Evolutionary conservation across 35 echinoderm and acorn worm species (phyloP).

Genomic region (Ophiothrix spiculata): DNA sequence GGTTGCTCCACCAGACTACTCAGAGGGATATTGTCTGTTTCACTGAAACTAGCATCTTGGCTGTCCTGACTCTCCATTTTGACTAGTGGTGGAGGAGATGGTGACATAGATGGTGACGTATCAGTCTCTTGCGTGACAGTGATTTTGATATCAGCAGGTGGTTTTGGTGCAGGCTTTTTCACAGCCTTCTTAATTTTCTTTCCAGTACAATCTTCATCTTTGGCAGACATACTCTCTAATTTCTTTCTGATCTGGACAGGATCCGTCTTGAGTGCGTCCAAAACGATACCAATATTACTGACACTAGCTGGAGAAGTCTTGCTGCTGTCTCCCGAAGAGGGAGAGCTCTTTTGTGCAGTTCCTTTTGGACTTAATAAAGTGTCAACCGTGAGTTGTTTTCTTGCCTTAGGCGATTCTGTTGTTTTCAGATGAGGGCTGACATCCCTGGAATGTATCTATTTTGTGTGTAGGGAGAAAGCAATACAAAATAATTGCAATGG

Average conservation of each 20-base stretch:
- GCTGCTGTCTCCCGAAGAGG: background rate
- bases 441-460: constrained; percentile 63
- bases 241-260: constrained; percentile 86
- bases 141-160: constrained; percentile 21
- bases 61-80: constrained; percentile 10
- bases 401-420: constrained; percentile 17
- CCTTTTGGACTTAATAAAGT: no score
- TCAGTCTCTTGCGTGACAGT: constrained; percentile 16
- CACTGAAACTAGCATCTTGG: constrained; percentile 63
- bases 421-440: constrained; percentile 62
- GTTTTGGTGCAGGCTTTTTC: constrained; percentile 38
- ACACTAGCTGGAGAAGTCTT: background rate
- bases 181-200: constrained; percentile 48
- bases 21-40: constrained; percentile 83
- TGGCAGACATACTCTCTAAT: constrained; percentile 59
- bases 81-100: background rate
- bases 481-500: background rate
- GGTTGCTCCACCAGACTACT: constrained; percentile 67
- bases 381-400: background rate
- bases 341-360: no score
- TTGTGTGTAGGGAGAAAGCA: background rate
- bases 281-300: constrained; percentile 67
- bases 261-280: constrained; percentile 88
- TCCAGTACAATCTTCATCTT: constrained; percentile 42
- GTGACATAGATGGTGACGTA: background rate